Base-by-base conservation (phyloP, 2,888 invertebrate species). In the Ophioninae sp. region DNA sequence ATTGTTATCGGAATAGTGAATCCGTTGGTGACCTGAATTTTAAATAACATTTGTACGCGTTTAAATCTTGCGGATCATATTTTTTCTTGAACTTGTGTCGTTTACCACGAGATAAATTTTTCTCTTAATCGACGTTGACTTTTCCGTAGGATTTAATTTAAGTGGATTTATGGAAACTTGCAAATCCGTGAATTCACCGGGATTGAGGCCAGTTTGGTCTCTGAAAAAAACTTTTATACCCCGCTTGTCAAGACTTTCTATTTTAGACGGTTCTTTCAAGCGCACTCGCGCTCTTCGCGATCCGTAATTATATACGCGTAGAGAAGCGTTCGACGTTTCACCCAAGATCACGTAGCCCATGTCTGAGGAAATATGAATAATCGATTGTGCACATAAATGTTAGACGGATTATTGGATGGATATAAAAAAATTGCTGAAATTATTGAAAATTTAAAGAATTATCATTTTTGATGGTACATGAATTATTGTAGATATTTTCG, bases 1-100 rank as follows among this genome's bases (percentile, higher is more conserved):
- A 95, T 92, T 56, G 93, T 91, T 44, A 96, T 90, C 0, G 95
- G 95, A 80, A 95, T 94, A n/a, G 92, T 94, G 23, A 94, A 93
- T 21, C 95, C 95, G 87, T 94, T 94, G 0, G 93, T 93, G 6
- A 95, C 94, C 94, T 95, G 70, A 8, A 56, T 59, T 57, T 44
- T 17, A 8, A 64, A 64, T 30, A 13, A 64, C 1, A 59, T 50
- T 50, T 10, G 8, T 2, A 17, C 6, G 17, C 13, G 50, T 50
- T 13, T 13, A 50, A 50, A 10, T 13, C 50, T 3, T 50, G 44
- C 44, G 17, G 17, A 13, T 50, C 17, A 17, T 17, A 44, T 50
- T 50, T 50, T 17, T 50, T 50, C 17, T 13, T 50, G 50, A 17
- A 50, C 13, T 17, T 50, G 2, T 17, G 0, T 50, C 21, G 17